Evolutionary conservation across 2,888 invertebrate genomes (phyloP).

Genomic region (Gnatocerus cornutus): DNA sequence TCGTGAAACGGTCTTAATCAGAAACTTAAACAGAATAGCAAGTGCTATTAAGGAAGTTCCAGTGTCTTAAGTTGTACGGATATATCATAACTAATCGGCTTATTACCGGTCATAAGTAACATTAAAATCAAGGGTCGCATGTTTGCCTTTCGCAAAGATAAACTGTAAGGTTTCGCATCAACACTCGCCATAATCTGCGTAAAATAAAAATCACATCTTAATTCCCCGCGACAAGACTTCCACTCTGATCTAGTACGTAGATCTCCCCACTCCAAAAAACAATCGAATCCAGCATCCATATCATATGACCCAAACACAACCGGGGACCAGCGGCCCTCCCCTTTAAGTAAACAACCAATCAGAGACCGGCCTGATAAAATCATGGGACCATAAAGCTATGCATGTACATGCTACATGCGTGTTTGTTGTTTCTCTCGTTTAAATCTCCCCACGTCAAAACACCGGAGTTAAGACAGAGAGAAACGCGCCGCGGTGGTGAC

Average conservation of each 20-base stretch:
- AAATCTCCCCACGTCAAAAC: slow-evolving; percentile 46
- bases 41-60: slow-evolving; percentile 56
- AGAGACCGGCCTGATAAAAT: slow-evolving; percentile 71
- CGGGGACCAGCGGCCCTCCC: slow-evolving; percentile 65
- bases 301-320: slow-evolving; percentile 62
- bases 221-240: slow-evolving; percentile 18
- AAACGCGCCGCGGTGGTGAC: slow-evolving; percentile 42
- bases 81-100: slow-evolving; percentile 64
- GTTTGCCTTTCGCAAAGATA: slow-evolving; percentile 43
- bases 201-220: slow-evolving; percentile 18
- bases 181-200: slow-evolving; percentile 8
- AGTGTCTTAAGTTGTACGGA: slow-evolving; percentile 59
- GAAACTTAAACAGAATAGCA: slow-evolving; percentile 60
- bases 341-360: slow-evolving; percentile 71
- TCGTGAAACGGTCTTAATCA: slow-evolving; percentile 50
- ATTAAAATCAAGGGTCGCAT: slow-evolving; percentile 57
- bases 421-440: slow-evolving; percentile 58
- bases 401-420: slow-evolving; percentile 69
- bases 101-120: slow-evolving; percentile 61
- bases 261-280: slow-evolving; percentile 54
- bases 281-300: slow-evolving; percentile 65
- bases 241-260: slow-evolving; percentile 35
- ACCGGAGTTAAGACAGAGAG: slow-evolving; percentile 27
- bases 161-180: slow-evolving; percentile 37
- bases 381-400: slow-evolving; percentile 71